Base-by-base conservation (phyloP, 2,113 vertebrate genomes). In the sheep (Ovis aries) region DNA sequence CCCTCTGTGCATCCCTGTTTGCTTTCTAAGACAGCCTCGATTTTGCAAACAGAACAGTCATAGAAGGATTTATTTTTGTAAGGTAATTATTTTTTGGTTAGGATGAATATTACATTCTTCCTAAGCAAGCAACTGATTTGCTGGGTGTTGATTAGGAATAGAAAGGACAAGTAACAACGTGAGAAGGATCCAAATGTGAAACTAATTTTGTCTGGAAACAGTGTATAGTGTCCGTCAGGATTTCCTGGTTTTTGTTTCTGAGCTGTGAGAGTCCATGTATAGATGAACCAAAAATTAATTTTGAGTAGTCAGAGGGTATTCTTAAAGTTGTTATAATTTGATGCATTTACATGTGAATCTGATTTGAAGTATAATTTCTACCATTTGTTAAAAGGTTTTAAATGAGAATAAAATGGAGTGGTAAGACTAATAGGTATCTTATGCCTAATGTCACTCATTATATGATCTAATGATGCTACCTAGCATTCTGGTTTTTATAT, bases 311-410 rank as follows among this genome's bases (percentile, higher is more conserved):
- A 40, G 74, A 95, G 50, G 57, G 36, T 91, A 45, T 94, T 50
- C 25, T 96, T 97, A 91, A 55, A 87, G 85, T 81, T 98, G 98
- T 98, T 97, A 57, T 91, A 31, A 96, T 97, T 97, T 97, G 74
- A 67, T 98, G 52, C 45, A 87, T 92, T 97, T 97, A 95, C 43
- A 82, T 98, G 71, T 96, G 62, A 92, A 71, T 98, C 81, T 98
- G 94, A 97, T 97, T 97, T 98, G 82, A 95, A 88, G 59, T 96
- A 98, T 94, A 97, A 97, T 97, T 97, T 98, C 33, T 92, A 77
- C 90, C 90, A 97, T 98, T 96, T 85, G 21, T 97, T 97, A 60
- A 95, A 96, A 97, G 29, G 87, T 88, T 97, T 94, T 89, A 88
- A 96, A 95, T 91, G 87, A 91, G 82, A 93, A 83, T 92, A 89